Evolutionary conservation across 2,797 vertebrate species (phyloP).

Genomic region (Melanotaenia trifasciata): DNA sequence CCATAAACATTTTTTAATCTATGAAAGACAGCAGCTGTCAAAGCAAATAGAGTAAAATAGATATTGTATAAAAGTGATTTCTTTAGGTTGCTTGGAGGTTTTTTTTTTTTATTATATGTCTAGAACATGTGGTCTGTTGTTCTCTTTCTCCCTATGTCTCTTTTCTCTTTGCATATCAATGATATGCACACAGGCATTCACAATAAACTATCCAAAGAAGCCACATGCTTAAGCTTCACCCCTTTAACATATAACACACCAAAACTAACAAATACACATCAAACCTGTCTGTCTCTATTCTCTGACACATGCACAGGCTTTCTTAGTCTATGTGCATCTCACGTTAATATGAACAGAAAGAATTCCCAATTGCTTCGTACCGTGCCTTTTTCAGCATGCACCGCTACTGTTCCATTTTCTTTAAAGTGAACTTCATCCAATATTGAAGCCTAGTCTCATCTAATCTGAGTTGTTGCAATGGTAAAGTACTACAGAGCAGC

Average conservation of each 20-base stretch:
- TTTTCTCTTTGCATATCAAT: neutral
- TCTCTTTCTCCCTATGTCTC: neutral
- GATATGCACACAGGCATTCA: neutral
- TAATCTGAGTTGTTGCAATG: slow-evolving; percentile 42
- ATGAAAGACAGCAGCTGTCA: slow-evolving; percentile 44
- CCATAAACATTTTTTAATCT: slow-evolving; percentile 44
- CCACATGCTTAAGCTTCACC: slow-evolving; percentile 2
- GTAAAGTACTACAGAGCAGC: slow-evolving; percentile 33
- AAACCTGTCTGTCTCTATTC: slow-evolving; percentile 35
- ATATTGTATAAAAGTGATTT: slow-evolving; percentile 37
- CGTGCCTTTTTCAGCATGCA: slow-evolving; percentile 39
- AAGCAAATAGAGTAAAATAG: slow-evolving; percentile 48
- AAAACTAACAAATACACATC: slow-evolving; percentile 6
- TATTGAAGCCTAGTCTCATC: slow-evolving; percentile 67
- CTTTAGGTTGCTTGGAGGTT: slow-evolving; percentile 40
- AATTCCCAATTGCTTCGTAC: slow-evolving; percentile 59
- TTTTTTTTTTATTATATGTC: slow-evolving; percentile 40
- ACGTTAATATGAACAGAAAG: slow-evolving; percentile 51
- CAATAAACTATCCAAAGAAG: slow-evolving; percentile 11
- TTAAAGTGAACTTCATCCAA: slow-evolving; percentile 73
- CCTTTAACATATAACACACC: slow-evolving; percentile 33
- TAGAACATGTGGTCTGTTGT: slow-evolving; percentile 33
- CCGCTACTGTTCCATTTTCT: slow-evolving; percentile 59
- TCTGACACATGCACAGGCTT: slow-evolving; percentile 30
- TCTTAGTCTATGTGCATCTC: slow-evolving; percentile 39